Conservation (phyloP, 2,797 vertebrate species). For the Morus bassanus region DNA sequence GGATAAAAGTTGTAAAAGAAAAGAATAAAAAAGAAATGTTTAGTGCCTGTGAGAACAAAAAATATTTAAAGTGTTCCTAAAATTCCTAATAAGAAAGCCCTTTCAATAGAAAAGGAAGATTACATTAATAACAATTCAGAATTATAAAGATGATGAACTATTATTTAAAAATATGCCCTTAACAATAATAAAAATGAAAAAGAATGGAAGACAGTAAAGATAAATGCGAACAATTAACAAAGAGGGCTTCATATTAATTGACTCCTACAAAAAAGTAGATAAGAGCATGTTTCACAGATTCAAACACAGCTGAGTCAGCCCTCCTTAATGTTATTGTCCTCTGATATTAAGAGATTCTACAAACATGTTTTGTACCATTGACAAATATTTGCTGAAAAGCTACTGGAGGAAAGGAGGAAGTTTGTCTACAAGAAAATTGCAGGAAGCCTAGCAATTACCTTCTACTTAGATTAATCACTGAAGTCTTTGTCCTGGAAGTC, state of each 20-base stretch:
- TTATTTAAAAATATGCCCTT: conserved; percentile 35
- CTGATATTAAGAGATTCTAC: conserved; percentile 11
- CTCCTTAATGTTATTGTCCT: conserved; percentile 13
- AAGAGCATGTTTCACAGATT: not conserved
- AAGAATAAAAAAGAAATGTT: not conserved
- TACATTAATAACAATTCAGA: conserved; percentile 37
- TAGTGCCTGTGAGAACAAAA: not conserved
- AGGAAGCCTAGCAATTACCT: conserved; percentile 35
- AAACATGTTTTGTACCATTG: conserved; percentile 5
- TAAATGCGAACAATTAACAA: conserved; percentile 34
- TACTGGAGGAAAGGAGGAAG: conserved; percentile 15
- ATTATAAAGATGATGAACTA: conserved; percentile 14
- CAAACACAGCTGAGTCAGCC: not conserved
- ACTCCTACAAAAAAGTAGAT: conserved; percentile 18
- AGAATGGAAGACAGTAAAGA: conserved; percentile 34
- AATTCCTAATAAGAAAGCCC: not conserved
- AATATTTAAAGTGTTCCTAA: not conserved
- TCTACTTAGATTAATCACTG: conserved; percentile 8
- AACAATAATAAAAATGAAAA: conserved; percentile 52
- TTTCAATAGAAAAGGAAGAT: conserved; percentile 42
- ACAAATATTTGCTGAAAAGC: conserved; percentile 52
- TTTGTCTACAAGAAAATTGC: conserved; percentile 29
- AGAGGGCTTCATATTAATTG: not conserved
- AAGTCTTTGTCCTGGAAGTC: not conserved
- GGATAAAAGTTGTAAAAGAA: not conserved